A percentile compares a stretch with the other conserved stretches of the same genome.
These are phyloP conservation scores for Hippasteria phrygiana DNA, from an alignment of 53 echinoderm and acorn worm genomes.

Conservation along the genomic window DNA sequence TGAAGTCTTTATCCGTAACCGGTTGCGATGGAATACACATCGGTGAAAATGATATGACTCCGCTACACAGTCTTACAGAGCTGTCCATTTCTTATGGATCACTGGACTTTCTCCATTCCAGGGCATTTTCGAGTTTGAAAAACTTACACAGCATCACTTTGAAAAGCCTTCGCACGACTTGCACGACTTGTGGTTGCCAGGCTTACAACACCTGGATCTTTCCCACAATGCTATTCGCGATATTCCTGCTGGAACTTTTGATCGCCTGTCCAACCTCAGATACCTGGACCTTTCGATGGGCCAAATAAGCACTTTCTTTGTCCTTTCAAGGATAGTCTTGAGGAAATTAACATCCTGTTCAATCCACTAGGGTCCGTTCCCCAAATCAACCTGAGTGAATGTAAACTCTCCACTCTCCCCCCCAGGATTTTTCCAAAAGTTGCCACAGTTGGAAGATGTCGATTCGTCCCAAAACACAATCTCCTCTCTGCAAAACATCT, in stretches of 20 bases:
- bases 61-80: constrained; percentile 19
- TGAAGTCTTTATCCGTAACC: not conserved
- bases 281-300: constrained; percentile 30
- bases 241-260: constrained; percentile 37
- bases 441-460: constrained; percentile 34
- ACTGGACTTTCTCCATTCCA: not conserved
- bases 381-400: constrained; percentile 41
- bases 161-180: not conserved
- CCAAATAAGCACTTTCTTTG: constrained; percentile 1
- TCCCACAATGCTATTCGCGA: constrained; percentile 30
- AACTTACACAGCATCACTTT: constrained; percentile 8
- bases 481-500: constrained; percentile 33
- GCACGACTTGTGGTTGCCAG: not conserved
- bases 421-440: constrained; percentile 7
- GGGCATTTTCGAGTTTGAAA: constrained; percentile 13
- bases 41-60: constrained; percentile 12
- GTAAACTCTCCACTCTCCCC: constrained; percentile 30
- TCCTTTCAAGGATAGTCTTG: constrained; percentile 46
- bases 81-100: constrained; percentile 8
- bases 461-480: constrained; percentile 27
- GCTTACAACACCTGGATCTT: constrained; percentile 38
- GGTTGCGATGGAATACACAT: constrained; percentile 2
- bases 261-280: constrained; percentile 30
- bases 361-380: constrained; percentile 52
- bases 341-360: constrained; percentile 34